Evolutionary conservation across 2,888 invertebrate species (phyloP), one percentile per base, ranked within the genome.

Genomic region (Phyto melanocephala): DNA sequence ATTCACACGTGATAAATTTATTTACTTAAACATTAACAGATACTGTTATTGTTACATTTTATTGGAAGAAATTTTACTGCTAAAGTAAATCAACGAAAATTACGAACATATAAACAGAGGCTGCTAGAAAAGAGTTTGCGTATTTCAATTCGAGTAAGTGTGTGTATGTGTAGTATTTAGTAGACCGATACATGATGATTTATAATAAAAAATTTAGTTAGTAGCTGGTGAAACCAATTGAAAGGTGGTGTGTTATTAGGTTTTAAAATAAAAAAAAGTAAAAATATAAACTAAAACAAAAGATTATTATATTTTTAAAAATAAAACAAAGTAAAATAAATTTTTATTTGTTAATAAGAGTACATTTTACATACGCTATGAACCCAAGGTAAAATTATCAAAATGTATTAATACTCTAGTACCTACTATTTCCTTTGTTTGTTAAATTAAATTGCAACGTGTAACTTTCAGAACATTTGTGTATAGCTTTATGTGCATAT

Each of bases 201-300:
- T 47, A 5, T 60, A n/a, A n/a, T 47, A 42, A 56, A 20, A 6
- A 60, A 33, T 75, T 71, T 63, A 65, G 65, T 80, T 71, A 76
- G 80, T 76, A 42, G 52, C 35, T 65, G 35, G 35, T 52, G 37
- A 71, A 71, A 35, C 71, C 35, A 37, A 17, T 15, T 11, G 13
- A 35, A 37, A 56, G 60, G 17, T 47, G 35, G 40, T 52, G 20
- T 35, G 15, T 24, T 75, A 22, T 71, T 22, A 45, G 72, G 40
- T 37, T 13, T 40, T 62, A 58, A 40, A 17, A n/a, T 22, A 6
- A n/a, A 37, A 47, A 33, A 2, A n/a, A 20, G n/a, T 22, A 40
- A 7, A 54, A 17, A 8, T 28, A 8, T 24, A 50, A 20, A 40
- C 13, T 24, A 10, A 40, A 24, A n/a, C n/a, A 65, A 65, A 35